Evolutionary conservation across 1,140 invertebrate species (phyloP), one percentile per base, ranked within the genome.

Genomic region (Portunus trituberculatus): DNA sequence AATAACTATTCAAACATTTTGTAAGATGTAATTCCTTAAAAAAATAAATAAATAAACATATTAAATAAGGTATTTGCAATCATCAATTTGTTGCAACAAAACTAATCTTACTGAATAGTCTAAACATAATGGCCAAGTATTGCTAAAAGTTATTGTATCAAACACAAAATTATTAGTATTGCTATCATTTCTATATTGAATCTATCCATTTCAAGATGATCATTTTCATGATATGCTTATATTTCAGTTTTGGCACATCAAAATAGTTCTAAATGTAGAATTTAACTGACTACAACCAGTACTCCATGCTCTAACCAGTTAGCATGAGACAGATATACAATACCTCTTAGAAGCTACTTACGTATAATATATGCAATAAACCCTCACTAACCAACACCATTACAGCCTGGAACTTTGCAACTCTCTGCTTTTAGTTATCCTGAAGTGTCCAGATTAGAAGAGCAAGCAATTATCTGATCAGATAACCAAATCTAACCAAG

Each of bases 241-340:
- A 76, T 76, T 76, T 76, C 67, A 76, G n/a, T n/a, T 76, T 76
- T 76, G 67, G 67, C 67, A 76, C 67, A 76, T n/a, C 67, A 76
- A n/a, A 76, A n/a, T 20, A 2, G 0, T 59, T 59, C 52, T 20
- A 59, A 2, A 59, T 59, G 8, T 10, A 39, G 39, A 39, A 20
- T 20, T n/a, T 76, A 20, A 25, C 67, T 76, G 20, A 1, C n/a
- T 20, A 2, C 20, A n/a, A 76, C 67, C 67, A 76, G 12, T 76
- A 76, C 8, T 76, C n/a, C n/a, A n/a, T 76, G 2, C 67, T 76
- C 67, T 76, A 76, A 7, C 67, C 25, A 76, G 20, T 76, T 76
- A 76, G 20, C 8, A 76, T 76, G 16, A 59, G 12, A 59, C 52
- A 59, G 10, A n/a, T 76, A 76, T 76, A 59, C 39, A 59, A 59